phyloP scores from a whole-genome alignment of 2,797 vertebrate genomes.

The Cirrhinus mrigala region DNA sequence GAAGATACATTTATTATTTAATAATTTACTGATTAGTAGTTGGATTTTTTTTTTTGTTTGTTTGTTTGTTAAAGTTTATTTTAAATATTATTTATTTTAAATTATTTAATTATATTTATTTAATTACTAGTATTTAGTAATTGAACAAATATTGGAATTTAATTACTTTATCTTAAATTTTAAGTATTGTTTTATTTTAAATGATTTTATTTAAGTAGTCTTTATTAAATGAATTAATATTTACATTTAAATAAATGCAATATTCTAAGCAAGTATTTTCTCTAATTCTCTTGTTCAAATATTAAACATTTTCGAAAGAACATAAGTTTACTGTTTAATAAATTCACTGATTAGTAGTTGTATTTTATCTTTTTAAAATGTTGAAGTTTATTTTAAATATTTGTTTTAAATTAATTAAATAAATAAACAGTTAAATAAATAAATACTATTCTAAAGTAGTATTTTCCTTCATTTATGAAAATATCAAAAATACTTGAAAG shows the following conservation, averaged over 20 bases:
- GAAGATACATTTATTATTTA: not conserved
- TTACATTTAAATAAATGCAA: not conserved
- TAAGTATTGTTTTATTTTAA: too few relatives aligned
- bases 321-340: not conserved
- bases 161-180: too few relatives aligned
- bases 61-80: not conserved
- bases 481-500: not conserved
- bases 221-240: not conserved
- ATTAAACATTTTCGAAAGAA: not conserved
- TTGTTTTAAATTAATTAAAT: too few relatives aligned
- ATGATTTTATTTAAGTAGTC: too few relatives aligned
- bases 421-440: too few relatives aligned
- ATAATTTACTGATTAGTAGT: not conserved
- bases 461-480: not conserved
- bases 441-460: not conserved
- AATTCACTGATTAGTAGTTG: not conserved
- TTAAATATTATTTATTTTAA: not conserved
- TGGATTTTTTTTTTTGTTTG: not conserved
- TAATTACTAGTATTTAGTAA: not conserved
- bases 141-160: too few relatives aligned
- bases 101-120: not conserved
- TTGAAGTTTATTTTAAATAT: too few relatives aligned
- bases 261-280: too few relatives aligned
- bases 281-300: not conserved
- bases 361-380: too few relatives aligned